Conservation (phyloP, 1,140 invertebrate genomes). For the Neotoxoptera formosana region DNA sequence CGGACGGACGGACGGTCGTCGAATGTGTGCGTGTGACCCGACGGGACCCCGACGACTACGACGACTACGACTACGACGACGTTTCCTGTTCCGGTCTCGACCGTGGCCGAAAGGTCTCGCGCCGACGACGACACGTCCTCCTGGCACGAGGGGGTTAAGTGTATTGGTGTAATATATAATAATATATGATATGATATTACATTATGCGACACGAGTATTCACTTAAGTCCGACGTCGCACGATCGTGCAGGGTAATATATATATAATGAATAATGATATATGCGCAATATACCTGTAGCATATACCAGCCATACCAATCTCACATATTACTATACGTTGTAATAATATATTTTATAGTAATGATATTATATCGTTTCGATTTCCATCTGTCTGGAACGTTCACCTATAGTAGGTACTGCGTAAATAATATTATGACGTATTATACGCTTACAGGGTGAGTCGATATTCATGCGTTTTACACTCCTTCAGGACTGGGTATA, state of each 20-base stretch:
- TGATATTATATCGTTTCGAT: background rate
- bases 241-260: background rate
- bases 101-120: conserved; percentile 31
- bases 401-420: background rate
- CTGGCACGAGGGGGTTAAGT: background rate
- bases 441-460: background rate
- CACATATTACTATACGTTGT: background rate
- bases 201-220: background rate
- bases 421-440: background rate
- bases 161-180: background rate
- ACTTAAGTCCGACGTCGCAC: background rate
- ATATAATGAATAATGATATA: too few relatives aligned
- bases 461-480: background rate
- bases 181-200: background rate
- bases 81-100: conserved; percentile 43
- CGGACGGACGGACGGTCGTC: background rate
- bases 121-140: conserved; percentile 6
- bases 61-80: background rate
- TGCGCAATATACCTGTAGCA: background rate
- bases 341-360: background rate
- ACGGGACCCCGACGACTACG: conserved; percentile 6
- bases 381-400: background rate
- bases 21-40: conserved; percentile 16
- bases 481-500: too few relatives aligned
- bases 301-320: background rate